phyloP scores from a whole-genome alignment of 1,140 invertebrate species.

The Hesperophylax magnus region DNA sequence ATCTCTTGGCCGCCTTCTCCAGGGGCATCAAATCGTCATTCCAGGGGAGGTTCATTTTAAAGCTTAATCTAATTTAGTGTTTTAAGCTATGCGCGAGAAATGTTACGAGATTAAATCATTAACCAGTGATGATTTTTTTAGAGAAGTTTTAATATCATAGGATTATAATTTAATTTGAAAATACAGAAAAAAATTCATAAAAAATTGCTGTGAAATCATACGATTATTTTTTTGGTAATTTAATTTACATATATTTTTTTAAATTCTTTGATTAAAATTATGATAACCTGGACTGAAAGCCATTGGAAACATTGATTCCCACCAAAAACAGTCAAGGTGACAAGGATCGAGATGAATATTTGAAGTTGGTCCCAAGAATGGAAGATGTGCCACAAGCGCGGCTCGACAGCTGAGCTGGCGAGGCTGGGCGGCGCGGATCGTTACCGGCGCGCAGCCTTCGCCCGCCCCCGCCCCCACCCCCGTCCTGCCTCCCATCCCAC shows the following conservation, averaged over 20 bases:
- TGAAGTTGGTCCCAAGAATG: conserved; percentile 16
- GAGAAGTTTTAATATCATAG: too few relatives aligned
- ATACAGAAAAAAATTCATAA: too few relatives aligned
- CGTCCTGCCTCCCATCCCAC: conserved; percentile 62
- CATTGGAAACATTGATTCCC: too few relatives aligned
- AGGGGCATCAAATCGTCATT: conserved; percentile 9
- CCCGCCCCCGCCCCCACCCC: conserved; percentile 63
- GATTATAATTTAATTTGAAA: too few relatives aligned
- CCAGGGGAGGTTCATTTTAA: background rate
- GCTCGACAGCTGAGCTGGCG: background rate
- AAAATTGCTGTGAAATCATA: too few relatives aligned
- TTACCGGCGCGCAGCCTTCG: conserved; percentile 57
- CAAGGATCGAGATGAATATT: conserved; percentile 14
- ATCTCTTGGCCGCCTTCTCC: background rate
- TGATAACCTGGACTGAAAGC: too few relatives aligned
- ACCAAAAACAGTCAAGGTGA: background rate
- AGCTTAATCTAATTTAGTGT: too few relatives aligned
- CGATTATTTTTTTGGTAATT: too few relatives aligned
- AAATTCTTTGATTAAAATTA: too few relatives aligned
- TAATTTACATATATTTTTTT: too few relatives aligned
- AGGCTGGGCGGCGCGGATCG: conserved; percentile 43
- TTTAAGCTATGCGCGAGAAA: too few relatives aligned
- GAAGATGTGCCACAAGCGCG: conserved; percentile 5
- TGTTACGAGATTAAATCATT: background rate
- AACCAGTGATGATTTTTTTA: too few relatives aligned